phyloP scores from a whole-genome alignment of 2,113 vertebrate genomes.

The Jaculus jaculus region DNA sequence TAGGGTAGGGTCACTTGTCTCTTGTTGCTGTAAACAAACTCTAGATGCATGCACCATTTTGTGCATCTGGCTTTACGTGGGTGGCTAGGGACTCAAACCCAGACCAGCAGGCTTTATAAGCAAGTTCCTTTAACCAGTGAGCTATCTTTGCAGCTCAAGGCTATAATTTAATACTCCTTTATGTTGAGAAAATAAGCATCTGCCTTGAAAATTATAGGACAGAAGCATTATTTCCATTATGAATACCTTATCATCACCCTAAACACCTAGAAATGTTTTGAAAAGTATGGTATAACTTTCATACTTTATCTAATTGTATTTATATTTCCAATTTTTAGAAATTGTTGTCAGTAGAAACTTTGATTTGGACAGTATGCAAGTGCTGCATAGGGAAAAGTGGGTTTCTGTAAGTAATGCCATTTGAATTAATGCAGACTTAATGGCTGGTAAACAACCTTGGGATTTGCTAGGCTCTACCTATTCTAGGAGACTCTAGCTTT shows the following conservation, averaged over 20 bases:
- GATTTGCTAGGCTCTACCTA: background rate
- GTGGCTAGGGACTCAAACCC: too few relatives aligned
- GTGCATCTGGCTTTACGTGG: too few relatives aligned
- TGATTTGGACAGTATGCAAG: background rate
- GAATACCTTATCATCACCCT: background rate
- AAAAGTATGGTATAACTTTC: background rate
- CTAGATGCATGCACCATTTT: too few relatives aligned
- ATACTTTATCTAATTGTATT: conserved; percentile 3
- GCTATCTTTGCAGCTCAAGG: background rate
- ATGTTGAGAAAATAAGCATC: conserved; percentile 16
- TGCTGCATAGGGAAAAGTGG: background rate
- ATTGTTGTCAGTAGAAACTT: background rate
- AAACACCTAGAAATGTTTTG: conserved; percentile 9
- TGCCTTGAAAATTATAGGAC: background rate
- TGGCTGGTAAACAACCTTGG: background rate
- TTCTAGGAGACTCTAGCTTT: background rate
- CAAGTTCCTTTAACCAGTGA: too few relatives aligned
- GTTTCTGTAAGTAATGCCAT: background rate
- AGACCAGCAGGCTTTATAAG: too few relatives aligned
- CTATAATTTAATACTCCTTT: conserved; percentile 35
- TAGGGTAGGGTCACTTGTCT: too few relatives aligned
- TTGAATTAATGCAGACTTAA: background rate
- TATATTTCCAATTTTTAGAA: background rate
- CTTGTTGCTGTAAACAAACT: too few relatives aligned
- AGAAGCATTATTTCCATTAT: background rate